Evolutionary conservation across 2,113 vertebrate species (phyloP).

Genomic region (Seriola aureovittata): DNA sequence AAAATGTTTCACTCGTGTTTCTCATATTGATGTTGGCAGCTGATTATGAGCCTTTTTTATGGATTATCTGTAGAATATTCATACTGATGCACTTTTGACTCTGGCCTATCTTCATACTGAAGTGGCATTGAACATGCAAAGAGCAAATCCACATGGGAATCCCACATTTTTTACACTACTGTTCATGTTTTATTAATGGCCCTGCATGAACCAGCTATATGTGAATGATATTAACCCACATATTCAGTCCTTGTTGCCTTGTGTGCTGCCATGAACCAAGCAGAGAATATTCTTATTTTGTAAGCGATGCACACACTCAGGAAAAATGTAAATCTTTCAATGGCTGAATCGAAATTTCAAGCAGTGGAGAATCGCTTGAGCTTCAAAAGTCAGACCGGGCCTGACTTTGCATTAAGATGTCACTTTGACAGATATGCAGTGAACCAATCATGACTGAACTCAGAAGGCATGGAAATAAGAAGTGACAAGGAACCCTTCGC

Average conservation of each 20-base stretch:
- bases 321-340: slow-evolving; percentile 38
- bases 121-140: slow-evolving; percentile 51
- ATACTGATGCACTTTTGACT: slow-evolving; percentile 65
- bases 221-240: slow-evolving; percentile 68
- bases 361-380: slow-evolving; percentile 9
- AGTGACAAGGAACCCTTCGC: slow-evolving; percentile 53
- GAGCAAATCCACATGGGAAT: slow-evolving; percentile 52
- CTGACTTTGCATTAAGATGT: slow-evolving; percentile 67
- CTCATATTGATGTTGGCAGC: slow-evolving; percentile 12
- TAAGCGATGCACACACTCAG: neutral
- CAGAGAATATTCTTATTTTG: neutral
- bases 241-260: slow-evolving; percentile 36
- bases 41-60: slow-evolving; percentile 37
- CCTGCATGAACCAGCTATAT: slow-evolving; percentile 41
- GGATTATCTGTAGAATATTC: slow-evolving; percentile 46
- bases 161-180: slow-evolving; percentile 42
- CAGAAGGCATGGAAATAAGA: slow-evolving; percentile 53
- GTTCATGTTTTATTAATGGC: slow-evolving; percentile 75
- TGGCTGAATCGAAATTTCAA: slow-evolving; percentile 44
- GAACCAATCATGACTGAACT: slow-evolving; percentile 63
- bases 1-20: slow-evolving; percentile 2
- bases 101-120: slow-evolving; percentile 47
- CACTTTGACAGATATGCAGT: slow-evolving; percentile 60
- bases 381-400: slow-evolving; percentile 46
- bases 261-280: slow-evolving; percentile 20